Evolutionary conservation across 2,113 vertebrate species (phyloP).

Genomic region (Antechinus stuartii): DNA sequence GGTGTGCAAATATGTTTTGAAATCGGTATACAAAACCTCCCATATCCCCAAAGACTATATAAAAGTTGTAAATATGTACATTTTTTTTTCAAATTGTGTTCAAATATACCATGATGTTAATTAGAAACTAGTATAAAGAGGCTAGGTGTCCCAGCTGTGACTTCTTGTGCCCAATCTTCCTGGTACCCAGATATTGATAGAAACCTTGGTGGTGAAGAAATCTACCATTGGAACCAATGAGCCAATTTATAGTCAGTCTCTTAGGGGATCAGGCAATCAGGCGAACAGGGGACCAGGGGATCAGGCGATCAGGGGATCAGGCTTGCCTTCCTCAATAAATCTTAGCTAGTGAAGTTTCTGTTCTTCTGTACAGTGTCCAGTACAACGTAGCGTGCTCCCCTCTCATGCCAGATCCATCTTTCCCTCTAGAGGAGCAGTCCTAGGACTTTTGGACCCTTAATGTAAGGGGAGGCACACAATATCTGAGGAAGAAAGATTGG

Average conservation of each 20-base stretch:
- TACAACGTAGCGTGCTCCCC: neutral
- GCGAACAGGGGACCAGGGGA: too few relatives aligned
- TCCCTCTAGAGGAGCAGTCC: too few relatives aligned
- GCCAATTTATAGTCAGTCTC: neutral
- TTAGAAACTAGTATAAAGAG: neutral
- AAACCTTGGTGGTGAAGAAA: neutral
- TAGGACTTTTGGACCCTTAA: too few relatives aligned
- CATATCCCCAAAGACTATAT: neutral
- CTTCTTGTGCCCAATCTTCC: neutral
- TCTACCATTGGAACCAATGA: neutral
- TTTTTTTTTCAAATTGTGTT: neutral
- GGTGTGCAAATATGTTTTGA: neutral
- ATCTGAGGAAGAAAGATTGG: too few relatives aligned
- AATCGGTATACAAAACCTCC: neutral
- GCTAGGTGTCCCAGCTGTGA: neutral
- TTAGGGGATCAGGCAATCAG: too few relatives aligned
- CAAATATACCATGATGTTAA: neutral
- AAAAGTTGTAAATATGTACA: neutral
- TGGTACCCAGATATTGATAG: neutral
- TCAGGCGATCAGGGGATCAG: too few relatives aligned
- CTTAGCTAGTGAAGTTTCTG: neutral
- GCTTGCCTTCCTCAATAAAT: neutral
- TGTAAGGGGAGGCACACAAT: too few relatives aligned
- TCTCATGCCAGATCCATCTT: too few relatives aligned
- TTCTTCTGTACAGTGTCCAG: neutral